Evolutionary conservation across 2,113 vertebrate genomes (phyloP), one percentile per base, ranked within the genome.

Genomic region (Buteo buteo): DNA sequence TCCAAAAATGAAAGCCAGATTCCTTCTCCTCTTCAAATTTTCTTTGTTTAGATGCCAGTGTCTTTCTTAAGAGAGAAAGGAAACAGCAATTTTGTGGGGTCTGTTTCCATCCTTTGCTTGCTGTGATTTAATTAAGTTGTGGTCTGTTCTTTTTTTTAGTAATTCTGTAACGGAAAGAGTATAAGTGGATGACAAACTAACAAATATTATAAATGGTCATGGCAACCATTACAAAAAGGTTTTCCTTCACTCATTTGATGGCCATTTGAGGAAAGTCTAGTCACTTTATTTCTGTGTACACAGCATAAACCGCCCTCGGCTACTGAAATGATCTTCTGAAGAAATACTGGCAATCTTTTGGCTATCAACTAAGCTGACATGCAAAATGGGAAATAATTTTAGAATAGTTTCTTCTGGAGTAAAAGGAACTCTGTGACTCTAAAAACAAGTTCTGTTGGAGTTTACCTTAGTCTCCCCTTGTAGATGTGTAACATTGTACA

Each of bases 1-100:
- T 74, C 89, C 89, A 91, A 52, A 94, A 94, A 91, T 52, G 36
- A 95, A 91, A 93, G 66, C 83, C 89, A 95, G 81, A 91, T 85
- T 91, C 57, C 81, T 93, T 91, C 42, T 93, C 19, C 34, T 91
- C 52, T 59, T 84, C 78, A 65, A 40, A 34, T 85, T 95, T 67
- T 82, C 66, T 93, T 94, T 93, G 80, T 86, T 95, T 82, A 65
- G 36, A 52, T 90, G 72, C 94, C 90, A 95, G 52, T 71, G 88
- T 67, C n/a, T 0, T 73, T 91, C 80, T 94, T 86, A 79, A 65
- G 66, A 85, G 61, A 81, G 61, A 91, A 92, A 90, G 72, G 55
- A 92, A 84, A 81, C 17, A 81, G 26, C 44, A 79, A 11, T 49
- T 77, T 18, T 66, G 42, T 91, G 73, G 34, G 54, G 57, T 86